Percentiles rank a stretch among this genome's conserved stretches.
Evolutionary conservation across 2,888 invertebrate species (phyloP).

Genomic region (Tridacna gigas): DNA sequence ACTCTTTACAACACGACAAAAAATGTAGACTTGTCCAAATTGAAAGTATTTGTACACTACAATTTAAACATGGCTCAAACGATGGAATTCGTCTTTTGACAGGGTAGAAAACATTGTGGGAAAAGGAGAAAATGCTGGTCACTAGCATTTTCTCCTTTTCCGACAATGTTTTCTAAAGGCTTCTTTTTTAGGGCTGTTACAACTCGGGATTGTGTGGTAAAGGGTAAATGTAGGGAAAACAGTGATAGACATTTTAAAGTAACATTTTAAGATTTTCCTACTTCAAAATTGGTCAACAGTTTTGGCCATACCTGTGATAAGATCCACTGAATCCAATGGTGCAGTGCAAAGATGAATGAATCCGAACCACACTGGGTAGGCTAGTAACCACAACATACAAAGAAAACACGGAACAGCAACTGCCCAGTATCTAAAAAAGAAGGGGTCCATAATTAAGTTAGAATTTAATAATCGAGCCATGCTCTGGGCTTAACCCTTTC

Average conservation of each 20-base stretch:
- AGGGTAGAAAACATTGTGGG: neutral
- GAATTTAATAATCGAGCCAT: too few relatives aligned
- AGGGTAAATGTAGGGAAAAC: neutral
- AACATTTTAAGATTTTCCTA: neutral
- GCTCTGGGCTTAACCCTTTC: too few relatives aligned
- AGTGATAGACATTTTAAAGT: too few relatives aligned
- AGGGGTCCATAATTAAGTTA: too few relatives aligned
- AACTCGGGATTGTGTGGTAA: neutral
- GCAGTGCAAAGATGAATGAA: conserved; percentile 91
- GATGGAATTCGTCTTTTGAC: too few relatives aligned
- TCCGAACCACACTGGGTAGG: conserved; percentile 91
- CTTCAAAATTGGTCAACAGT: neutral
- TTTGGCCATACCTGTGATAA: conserved; percentile 80
- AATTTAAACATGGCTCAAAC: too few relatives aligned
- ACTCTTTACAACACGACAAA: too few relatives aligned
- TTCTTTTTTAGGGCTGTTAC: neutral
- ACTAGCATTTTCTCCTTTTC: neutral
- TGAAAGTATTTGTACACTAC: too few relatives aligned
- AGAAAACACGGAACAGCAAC: conserved; percentile 93
- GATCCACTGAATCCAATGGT: conserved; percentile 81
- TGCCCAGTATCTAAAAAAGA: conserved; percentile 89
- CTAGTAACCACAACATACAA: conserved; percentile 90
- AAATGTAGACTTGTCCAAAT: too few relatives aligned
- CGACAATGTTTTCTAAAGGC: neutral
- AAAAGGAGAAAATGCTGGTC: neutral